These are phyloP conservation scores for Lutjanus argentimaculatus DNA, from an alignment of 2,797 vertebrate genomes.

Conservation along the genomic window DNA sequence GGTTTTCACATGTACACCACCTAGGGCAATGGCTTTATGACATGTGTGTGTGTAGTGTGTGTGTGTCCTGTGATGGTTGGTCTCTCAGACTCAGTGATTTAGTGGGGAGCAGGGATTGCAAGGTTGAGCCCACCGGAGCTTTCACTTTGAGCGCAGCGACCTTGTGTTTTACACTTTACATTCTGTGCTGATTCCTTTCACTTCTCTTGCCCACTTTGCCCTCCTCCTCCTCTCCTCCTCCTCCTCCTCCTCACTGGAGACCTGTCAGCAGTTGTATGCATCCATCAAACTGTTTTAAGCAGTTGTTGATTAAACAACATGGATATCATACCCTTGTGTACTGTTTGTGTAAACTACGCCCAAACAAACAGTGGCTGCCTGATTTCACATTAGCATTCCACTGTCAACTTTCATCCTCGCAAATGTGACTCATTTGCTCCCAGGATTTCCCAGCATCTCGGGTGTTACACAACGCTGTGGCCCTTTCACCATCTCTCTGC, in stretches of 20 bases:
- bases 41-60: constrained; percentile 25
- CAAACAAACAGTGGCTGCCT: constrained; percentile 50
- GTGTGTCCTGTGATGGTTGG: constrained; percentile 21
- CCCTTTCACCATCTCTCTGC: background rate
- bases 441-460: constrained; percentile 50
- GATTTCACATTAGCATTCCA: constrained; percentile 47
- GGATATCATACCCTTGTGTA: background rate
- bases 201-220: background rate
- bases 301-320: constrained; percentile 18
- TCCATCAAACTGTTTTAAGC: constrained; percentile 15
- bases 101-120: constrained; percentile 35
- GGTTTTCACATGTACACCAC: constrained; percentile 55
- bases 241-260: background rate
- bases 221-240: too few species aligned
- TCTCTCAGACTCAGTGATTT: constrained; percentile 23
- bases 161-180: constrained; percentile 11
- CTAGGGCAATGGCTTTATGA: constrained; percentile 42
- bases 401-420: constrained; percentile 50
- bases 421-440: constrained; percentile 60
- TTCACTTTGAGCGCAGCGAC: background rate
- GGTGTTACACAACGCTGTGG: constrained; percentile 49
- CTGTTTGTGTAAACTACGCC: constrained; percentile 43
- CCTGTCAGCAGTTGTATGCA: constrained; percentile 7
- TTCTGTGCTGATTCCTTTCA: background rate
- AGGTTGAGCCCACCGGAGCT: constrained; percentile 26